These are phyloP conservation scores for Sebastes trivittatus DNA, from an alignment of 2,797 vertebrate species.

Conservation along the genomic window DNA sequence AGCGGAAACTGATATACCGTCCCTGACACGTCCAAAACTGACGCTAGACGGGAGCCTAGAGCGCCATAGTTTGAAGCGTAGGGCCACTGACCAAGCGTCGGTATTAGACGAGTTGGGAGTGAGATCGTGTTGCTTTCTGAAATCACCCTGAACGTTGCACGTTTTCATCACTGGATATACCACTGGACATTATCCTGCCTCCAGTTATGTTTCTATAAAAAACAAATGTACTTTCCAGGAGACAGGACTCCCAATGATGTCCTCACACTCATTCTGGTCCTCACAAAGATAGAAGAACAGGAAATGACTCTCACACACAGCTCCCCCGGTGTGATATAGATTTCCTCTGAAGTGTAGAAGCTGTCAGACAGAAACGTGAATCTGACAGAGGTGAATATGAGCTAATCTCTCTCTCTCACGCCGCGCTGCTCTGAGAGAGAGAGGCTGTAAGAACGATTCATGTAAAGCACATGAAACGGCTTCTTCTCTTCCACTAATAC, in stretches of 20 bases:
- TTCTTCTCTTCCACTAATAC: background rate
- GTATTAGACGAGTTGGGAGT: background rate
- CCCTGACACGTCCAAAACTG: too few species aligned
- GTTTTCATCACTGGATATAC: background rate
- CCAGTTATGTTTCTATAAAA: background rate
- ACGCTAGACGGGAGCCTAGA: too few species aligned
- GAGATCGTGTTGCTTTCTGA: background rate
- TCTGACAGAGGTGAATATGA: slow-evolving; percentile 26
- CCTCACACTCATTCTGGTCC: background rate
- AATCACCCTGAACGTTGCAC: background rate
- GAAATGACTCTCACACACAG: background rate
- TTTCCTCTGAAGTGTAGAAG: background rate
- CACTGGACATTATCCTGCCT: background rate
- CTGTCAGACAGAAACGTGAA: slow-evolving; percentile 10
- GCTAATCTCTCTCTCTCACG: slow-evolving; percentile 4
- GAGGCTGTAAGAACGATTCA: background rate
- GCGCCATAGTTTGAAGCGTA: too few species aligned
- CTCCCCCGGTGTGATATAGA: slow-evolving; percentile 1
- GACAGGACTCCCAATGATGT: background rate
- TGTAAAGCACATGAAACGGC: background rate
- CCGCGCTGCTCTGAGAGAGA: background rate
- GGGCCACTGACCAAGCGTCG: too few species aligned
- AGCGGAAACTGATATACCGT: too few species aligned
- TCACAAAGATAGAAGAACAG: background rate
- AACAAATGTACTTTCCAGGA: background rate